These are phyloP conservation scores for Drosophila kuntzei DNA, from an alignment of 2,888 invertebrate genomes.

Conservation along the genomic window DNA sequence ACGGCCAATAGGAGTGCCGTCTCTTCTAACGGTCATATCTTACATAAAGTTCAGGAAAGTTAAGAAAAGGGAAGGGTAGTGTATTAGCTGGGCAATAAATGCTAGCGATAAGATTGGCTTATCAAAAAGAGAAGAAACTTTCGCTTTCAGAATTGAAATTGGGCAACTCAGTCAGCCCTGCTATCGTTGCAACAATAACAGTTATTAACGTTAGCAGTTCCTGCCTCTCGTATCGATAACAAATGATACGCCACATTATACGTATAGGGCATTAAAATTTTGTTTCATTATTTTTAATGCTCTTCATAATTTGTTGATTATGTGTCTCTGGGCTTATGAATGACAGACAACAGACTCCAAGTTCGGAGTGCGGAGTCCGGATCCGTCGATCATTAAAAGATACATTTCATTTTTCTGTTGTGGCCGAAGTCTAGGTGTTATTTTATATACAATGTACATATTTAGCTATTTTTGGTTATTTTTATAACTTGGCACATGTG, in stretches of 20 bases:
- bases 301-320: slow-evolving; percentile 67
- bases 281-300: slow-evolving; percentile 58
- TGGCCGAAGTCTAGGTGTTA: slow-evolving; percentile 44
- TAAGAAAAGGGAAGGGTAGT: neutral
- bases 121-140: slow-evolving; percentile 51
- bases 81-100: slow-evolving; percentile 28
- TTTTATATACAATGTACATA: slow-evolving; percentile 44
- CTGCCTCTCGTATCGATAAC: slow-evolving; percentile 22
- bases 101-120: slow-evolving; percentile 51
- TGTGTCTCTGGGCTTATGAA: slow-evolving; percentile 42
- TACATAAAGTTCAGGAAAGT: neutral
- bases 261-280: slow-evolving; percentile 25
- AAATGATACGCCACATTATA: slow-evolving; percentile 24
- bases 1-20: slow-evolving; percentile 25
- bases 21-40: neutral
- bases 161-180: slow-evolving; percentile 7
- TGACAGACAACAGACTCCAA: slow-evolving; percentile 35
- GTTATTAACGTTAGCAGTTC: slow-evolving; percentile 45
- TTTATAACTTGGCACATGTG: slow-evolving; percentile 70
- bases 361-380: slow-evolving; percentile 6
- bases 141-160: slow-evolving; percentile 54
- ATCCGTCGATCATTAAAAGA: slow-evolving; percentile 49
- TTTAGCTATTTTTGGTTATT: slow-evolving; percentile 47
- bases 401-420: slow-evolving; percentile 45
- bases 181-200: slow-evolving; percentile 21